Conservation (phyloP, 2,888 invertebrate species). For the Heliconius charithonia region DNA sequence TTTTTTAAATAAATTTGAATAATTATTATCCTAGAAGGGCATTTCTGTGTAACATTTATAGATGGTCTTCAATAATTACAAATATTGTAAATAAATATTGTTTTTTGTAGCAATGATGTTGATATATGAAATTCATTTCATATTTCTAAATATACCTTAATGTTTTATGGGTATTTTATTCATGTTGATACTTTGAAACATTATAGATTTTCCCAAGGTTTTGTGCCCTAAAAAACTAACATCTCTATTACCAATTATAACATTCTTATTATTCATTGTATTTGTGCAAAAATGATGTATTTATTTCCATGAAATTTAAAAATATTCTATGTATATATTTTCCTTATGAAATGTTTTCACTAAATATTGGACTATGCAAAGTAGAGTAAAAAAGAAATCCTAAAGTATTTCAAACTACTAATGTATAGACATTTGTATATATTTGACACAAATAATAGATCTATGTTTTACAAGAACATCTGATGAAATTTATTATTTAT, state of each 20-base stretch:
- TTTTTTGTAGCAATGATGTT: background rate
- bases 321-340: conserved; percentile 45
- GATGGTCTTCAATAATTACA: background rate
- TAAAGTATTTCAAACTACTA: conserved; percentile 3
- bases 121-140: background rate
- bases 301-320: conserved; percentile 50
- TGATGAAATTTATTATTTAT: background rate
- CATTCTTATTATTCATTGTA: conserved; percentile 33
- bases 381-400: conserved; percentile 1
- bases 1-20: background rate
- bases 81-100: conserved; percentile 11
- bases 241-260: background rate
- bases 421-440: background rate
- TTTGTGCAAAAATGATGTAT: conserved; percentile 37
- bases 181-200: too few relatives aligned
- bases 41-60: conserved; percentile 1
- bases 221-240: background rate
- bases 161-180: background rate
- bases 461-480: background rate
- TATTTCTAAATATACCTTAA: background rate
- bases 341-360: conserved; percentile 25
- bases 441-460: background rate
- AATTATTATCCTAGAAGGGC: background rate
- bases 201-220: background rate
- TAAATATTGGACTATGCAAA: conserved; percentile 15